These are phyloP conservation scores for Botrylloides violaceus DNA, from an alignment of 23 tunicate species.

Conservation along the genomic window DNA sequence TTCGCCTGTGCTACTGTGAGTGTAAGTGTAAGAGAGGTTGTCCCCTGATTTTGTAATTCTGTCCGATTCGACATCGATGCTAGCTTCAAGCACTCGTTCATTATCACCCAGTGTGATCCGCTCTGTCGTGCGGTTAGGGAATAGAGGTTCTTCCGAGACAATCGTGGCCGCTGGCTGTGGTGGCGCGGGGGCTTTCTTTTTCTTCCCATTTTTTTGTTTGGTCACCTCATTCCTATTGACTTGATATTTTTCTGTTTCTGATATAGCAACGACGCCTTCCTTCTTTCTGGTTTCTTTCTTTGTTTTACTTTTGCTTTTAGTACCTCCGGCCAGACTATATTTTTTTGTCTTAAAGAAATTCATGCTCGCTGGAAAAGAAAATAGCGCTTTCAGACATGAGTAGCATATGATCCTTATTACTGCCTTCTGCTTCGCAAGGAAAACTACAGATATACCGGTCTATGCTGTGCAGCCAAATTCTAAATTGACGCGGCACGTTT, in stretches of 20 bases:
- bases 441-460: too few species aligned
- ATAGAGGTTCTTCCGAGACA: not conserved
- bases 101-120: not conserved
- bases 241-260: constrained; percentile 36
- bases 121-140: not conserved
- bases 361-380: constrained; percentile 47
- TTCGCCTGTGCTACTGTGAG: constrained; percentile 18
- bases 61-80: not conserved
- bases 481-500: too few species aligned
- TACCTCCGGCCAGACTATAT: constrained; percentile 34
- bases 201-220: constrained; percentile 6
- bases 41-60: constrained; percentile 10
- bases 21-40: not conserved
- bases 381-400: too few species aligned
- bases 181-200: constrained; percentile 31
- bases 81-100: not conserved
- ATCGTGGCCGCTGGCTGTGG: not conserved
- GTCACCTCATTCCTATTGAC: constrained; percentile 22
- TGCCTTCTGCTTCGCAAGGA: too few species aligned
- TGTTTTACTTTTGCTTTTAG: constrained; percentile 18
- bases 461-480: too few species aligned
- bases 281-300: constrained; percentile 26
- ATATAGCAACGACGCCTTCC: not conserved
- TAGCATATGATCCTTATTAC: too few species aligned
- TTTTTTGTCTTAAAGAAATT: constrained; percentile 69